Base-by-base conservation (phyloP, 1,140 invertebrate species). In the Batillaria attramentaria region DNA sequence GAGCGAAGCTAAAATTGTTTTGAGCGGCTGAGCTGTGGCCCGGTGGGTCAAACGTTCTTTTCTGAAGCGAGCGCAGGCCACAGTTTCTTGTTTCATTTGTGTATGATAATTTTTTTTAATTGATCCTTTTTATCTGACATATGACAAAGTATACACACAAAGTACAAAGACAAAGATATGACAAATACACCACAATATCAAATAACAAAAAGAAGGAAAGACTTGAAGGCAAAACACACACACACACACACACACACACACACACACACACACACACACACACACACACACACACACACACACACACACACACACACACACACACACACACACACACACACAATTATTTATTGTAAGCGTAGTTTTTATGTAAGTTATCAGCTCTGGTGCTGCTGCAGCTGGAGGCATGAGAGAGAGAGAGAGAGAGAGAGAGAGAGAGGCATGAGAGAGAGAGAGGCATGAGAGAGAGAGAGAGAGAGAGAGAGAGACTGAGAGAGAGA, bases 191-290 rank as follows among this genome's bases (percentile, higher is more conserved):
- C 24, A 50, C 10, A 13, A 24, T 24, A 31, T n/a, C 31, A 60
- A 60, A n/a, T 60, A 10, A n/a, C 8, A 10, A 10, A 5, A 5
- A 6, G 57, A 60, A 60, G 57, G 24, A 20, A 60, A 60, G 31
- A 60, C 24, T 24, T n/a, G 5, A 60, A 4, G 24, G 57, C 6
- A n/a, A 60, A 5, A 5, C 24, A 13, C 24, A 65, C 2, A 65
- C n/a, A 65, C 62, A 65, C 62, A 65, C 62, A 33, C 62, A 65
- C 62, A 33, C 28, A 33, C 62, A 33, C 62, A 20, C 62, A 20
- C 62, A 24, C 62, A 24, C 62, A 24, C 62, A 24, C 62, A 24
- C 62, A 33, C 62, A 24, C 28, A 20, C 62, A 20, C 62, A 4
- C 62, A 33, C 62, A 24, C 62, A 2, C 5, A 3, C 62, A 33